A percentile compares a stretch with the other conserved stretches of the same genome.
Conservation (phyloP, 92 coral and sea anemone genomes). For the Virgularia gustaviana region DNA sequence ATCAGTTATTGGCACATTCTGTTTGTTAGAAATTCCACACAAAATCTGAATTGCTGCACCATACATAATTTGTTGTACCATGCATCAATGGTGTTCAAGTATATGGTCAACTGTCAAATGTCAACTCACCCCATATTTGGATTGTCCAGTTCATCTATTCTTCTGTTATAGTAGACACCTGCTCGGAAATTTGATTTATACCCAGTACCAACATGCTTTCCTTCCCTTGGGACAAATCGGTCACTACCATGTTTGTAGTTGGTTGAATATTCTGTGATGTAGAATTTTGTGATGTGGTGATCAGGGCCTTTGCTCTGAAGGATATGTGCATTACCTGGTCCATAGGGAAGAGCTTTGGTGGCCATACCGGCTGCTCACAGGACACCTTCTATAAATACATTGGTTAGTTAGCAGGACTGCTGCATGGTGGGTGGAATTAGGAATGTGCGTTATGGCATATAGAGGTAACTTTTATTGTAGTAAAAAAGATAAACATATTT, state of each 20-base stretch:
- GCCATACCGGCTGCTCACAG: slow-evolving; percentile 15
- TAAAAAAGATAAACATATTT: no score
- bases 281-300: slow-evolving; percentile 80
- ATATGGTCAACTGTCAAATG: neutral
- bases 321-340: slow-evolving; percentile 87
- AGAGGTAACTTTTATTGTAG: no score
- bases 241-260: slow-evolving; percentile 84
- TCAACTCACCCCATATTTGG: slow-evolving; percentile 91
- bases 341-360: slow-evolving; percentile 60
- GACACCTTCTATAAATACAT: neutral
- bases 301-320: slow-evolving; percentile 92
- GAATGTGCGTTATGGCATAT: no score
- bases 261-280: slow-evolving; percentile 89
- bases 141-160: slow-evolving; percentile 80
- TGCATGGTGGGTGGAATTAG: no score
- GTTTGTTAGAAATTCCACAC: neutral
- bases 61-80: neutral
- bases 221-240: slow-evolving; percentile 72
- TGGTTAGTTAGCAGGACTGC: neutral
- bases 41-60: neutral
- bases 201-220: slow-evolving; percentile 89
- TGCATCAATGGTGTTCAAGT: no score
- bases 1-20: no score
- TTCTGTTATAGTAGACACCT: slow-evolving; percentile 89
- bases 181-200: slow-evolving; percentile 98